Conservation (phyloP, 2,113 vertebrate genomes). For the Chloropsis hardwickii region DNA sequence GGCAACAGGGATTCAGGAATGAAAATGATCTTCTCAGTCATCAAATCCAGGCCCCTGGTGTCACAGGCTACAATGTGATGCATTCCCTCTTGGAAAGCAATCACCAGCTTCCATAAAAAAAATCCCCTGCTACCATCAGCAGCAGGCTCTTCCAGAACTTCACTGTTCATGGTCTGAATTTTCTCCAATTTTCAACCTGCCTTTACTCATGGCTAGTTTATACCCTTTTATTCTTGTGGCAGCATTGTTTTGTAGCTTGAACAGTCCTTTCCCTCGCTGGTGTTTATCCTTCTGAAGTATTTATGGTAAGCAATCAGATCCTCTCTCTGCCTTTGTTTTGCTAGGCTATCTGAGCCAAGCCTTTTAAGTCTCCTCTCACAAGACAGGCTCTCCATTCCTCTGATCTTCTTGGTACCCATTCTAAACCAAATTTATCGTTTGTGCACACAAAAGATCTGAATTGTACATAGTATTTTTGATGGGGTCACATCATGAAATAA, state of each 20-base stretch:
- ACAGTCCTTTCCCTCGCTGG: neutral
- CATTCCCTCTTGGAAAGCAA: neutral
- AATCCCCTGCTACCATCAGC: neutral
- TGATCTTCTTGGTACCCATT: slow-evolving; percentile 16
- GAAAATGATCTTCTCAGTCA: neutral
- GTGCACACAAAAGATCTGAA: neutral
- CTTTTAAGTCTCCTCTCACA: slow-evolving; percentile 31
- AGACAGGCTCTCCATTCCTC: slow-evolving; percentile 1
- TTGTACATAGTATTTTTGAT: neutral
- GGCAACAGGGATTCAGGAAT: neutral
- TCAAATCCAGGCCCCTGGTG: neutral
- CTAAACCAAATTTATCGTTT: neutral
- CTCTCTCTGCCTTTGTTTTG: slow-evolving; percentile 27
- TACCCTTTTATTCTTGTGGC: neutral
- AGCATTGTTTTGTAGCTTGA: neutral
- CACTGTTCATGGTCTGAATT: neutral
- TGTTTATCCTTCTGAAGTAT: slow-evolving; percentile 20
- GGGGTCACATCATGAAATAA: neutral
- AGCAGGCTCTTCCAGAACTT: neutral
- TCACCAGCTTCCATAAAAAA: neutral
- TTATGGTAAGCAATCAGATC: slow-evolving; percentile 20
- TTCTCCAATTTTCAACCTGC: neutral
- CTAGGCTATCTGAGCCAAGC: slow-evolving; percentile 30
- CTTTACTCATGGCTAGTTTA: neutral
- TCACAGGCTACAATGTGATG: neutral